Evolutionary conservation across 2,888 invertebrate species (phyloP).

Genomic region (Thelaira solivaga): DNA sequence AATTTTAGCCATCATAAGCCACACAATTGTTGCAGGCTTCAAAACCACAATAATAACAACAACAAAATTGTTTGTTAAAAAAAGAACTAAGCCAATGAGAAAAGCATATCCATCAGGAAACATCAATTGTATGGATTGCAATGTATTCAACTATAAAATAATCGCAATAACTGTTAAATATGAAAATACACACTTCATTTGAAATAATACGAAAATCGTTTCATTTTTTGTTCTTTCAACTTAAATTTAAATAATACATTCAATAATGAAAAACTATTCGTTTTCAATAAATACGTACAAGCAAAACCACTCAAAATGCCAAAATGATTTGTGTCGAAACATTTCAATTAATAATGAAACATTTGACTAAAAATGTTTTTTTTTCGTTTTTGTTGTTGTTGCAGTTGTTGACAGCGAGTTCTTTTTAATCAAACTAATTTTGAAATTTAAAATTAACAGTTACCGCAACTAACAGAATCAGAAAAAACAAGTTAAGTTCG

Average conservation of each 20-base stretch:
- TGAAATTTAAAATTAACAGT: too few species aligned
- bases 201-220: slow-evolving; percentile 3
- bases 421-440: too few species aligned
- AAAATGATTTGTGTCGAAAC: slow-evolving; percentile 30
- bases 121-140: slow-evolving; percentile 47
- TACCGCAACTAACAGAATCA: too few species aligned
- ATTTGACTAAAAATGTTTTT: background rate
- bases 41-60: slow-evolving; percentile 56
- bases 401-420: too few species aligned
- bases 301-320: slow-evolving; percentile 39
- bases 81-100: slow-evolving; percentile 33
- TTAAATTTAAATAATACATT: slow-evolving; percentile 16
- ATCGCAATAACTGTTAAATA: slow-evolving; percentile 31
- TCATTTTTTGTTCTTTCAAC: background rate
- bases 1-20: slow-evolving; percentile 56
- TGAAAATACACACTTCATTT: slow-evolving; percentile 26
- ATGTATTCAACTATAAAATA: slow-evolving; percentile 58
- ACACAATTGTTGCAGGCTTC: slow-evolving; percentile 61
- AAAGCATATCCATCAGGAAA: slow-evolving; percentile 60
- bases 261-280: slow-evolving; percentile 19
- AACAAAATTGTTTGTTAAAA: background rate
- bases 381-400: too few species aligned
- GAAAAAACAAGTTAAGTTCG: too few species aligned
- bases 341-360: background rate
- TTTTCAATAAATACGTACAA: slow-evolving; percentile 20